Percentiles rank a stretch among this genome's conserved stretches.
phyloP scores from a whole-genome alignment of 2,888 invertebrate genomes.

The Tipula unca region DNA sequence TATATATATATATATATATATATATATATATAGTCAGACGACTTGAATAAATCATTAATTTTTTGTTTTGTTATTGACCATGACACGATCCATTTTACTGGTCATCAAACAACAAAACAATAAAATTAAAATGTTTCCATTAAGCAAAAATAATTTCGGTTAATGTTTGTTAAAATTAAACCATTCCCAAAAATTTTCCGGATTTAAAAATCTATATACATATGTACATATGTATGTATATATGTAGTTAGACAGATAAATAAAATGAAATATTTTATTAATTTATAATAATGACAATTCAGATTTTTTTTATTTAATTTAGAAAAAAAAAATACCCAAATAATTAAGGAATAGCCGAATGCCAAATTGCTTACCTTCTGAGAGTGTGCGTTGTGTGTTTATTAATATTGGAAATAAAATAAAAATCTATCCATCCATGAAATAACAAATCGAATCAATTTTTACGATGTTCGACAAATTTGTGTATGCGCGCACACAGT shows the following conservation, averaged over 20 bases:
- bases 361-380: not conserved
- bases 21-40: too few species aligned
- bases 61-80: too few species aligned
- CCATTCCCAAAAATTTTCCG: not conserved
- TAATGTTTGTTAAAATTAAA: not conserved
- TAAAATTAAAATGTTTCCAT: too few species aligned
- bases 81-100: too few species aligned
- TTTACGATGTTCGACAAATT: not conserved
- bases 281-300: not conserved
- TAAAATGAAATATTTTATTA: not conserved
- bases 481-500: not conserved
- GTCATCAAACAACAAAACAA: too few species aligned
- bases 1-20: too few species aligned
- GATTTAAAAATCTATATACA: not conserved
- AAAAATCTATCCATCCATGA: not conserved
- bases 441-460: not conserved
- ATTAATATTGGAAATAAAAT: not conserved
- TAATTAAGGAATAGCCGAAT: not conserved
- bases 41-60: too few species aligned
- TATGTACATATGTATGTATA: too few species aligned
- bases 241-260: too few species aligned
- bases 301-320: not conserved
- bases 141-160: not conserved
- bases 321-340: too few species aligned
- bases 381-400: not conserved